Percentiles rank a stretch among this genome's conserved stretches.
Conservation (phyloP, 2,797 vertebrate species). For the Eurystomus glaucurus region DNA sequence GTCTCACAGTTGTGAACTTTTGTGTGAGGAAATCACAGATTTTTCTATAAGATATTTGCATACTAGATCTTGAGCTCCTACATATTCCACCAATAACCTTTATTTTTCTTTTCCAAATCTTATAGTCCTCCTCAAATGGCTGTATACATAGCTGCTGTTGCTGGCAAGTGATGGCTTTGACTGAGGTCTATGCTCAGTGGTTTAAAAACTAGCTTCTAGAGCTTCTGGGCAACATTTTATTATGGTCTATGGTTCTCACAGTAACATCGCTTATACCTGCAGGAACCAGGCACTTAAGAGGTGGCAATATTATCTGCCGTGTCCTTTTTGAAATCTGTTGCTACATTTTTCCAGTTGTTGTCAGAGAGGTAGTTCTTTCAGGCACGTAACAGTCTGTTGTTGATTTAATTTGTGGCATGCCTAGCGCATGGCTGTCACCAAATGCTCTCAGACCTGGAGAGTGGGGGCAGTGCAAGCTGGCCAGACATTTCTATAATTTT, state of each 20-base stretch:
- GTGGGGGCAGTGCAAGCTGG: not conserved
- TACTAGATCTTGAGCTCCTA: not conserved
- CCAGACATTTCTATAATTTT: not conserved
- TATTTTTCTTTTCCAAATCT: not conserved
- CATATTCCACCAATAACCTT: not conserved
- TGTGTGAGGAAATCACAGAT: not conserved
- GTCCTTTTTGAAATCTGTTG: not conserved
- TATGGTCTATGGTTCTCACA: not conserved
- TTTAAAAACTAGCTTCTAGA: constrained; percentile 6
- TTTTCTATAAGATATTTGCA: not conserved
- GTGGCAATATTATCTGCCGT: not conserved
- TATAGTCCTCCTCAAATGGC: not conserved
- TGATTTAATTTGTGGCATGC: not conserved
- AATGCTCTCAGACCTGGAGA: fast-evolving
- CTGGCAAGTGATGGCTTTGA: not conserved
- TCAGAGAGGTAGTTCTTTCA: not conserved
- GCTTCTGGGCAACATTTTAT: not conserved
- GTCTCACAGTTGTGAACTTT: not conserved
- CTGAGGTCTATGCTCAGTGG: not conserved
- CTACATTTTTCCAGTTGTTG: not conserved
- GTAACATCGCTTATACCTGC: not conserved
- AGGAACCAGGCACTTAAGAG: not conserved
- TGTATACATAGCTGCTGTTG: not conserved
- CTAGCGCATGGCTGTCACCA: fast-evolving
- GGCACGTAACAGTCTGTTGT: not conserved